Evolutionary conservation across 1,140 invertebrate genomes (phyloP).

Genomic region (Thereuonema tuberculata): DNA sequence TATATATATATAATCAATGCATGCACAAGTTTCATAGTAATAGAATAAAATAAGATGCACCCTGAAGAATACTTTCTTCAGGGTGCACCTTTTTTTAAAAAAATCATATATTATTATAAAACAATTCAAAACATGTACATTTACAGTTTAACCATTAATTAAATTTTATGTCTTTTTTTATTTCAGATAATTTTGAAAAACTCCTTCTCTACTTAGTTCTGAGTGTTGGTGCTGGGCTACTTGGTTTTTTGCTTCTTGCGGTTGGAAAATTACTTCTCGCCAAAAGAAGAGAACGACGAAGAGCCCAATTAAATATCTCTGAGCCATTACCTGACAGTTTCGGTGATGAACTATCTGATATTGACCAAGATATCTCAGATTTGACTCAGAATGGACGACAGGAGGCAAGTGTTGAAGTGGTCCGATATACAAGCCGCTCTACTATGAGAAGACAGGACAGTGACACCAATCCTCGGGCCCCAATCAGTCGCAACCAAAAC

Average conservation of each 20-base stretch:
- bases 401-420: conserved; percentile 21
- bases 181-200: conserved; percentile 58
- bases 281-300: conserved; percentile 40
- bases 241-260: conserved; percentile 50
- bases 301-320: conserved; percentile 46
- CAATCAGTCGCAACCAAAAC: conserved; percentile 33
- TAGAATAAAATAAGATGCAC: too few species aligned
- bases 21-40: too few species aligned
- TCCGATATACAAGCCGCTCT: conserved; percentile 21
- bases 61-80: too few species aligned
- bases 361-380: conserved; percentile 47
- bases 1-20: too few species aligned
- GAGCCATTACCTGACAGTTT: conserved; percentile 38
- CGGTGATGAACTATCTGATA: conserved; percentile 51
- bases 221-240: conserved; percentile 47
- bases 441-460: conserved; percentile 23
- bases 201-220: conserved; percentile 60
- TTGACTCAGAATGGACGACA: conserved; percentile 24
- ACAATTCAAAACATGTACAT: too few species aligned
- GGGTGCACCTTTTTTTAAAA: too few species aligned
- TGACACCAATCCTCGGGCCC: conserved; percentile 35
- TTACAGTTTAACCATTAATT: too few species aligned
- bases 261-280: conserved; percentile 46
- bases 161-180: conserved; percentile 21
- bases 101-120: too few species aligned